Evolutionary conservation across 64 coral and sea anemone species (phyloP), one percentile per base, ranked within the genome.

Genomic region (Actinia tenebrosa): DNA sequence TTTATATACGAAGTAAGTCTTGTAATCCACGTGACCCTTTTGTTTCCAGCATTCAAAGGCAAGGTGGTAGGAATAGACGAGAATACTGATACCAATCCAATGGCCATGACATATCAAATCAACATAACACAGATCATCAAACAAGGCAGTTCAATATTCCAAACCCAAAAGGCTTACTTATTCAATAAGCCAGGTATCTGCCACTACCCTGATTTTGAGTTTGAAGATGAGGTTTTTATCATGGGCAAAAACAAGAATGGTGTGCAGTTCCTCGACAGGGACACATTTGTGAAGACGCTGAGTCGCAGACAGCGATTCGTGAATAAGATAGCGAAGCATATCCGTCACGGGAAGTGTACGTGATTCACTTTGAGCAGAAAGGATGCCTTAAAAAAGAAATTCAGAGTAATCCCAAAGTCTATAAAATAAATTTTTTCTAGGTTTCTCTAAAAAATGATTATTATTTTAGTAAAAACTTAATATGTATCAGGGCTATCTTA

Each of bases 41-140:
- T 68, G 5, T n/a, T 88, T 44, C 8, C 56, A 96, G 94, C 86
- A 30, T 89, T 96, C 46, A 89, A 82, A 90, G 94, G 84, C 26
- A 96, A 62, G 62, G 91, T 96, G 22, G 45, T 86, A 22, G 79
- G 83, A 25, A 86, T 93, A 66, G 94, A 90, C 18, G 94, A 96
- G 61, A 23, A 37, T 0, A 23, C 78, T 1, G 27, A 64, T 0
- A 58, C 10, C 10, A 13, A 16, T 14, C 13, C 56, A 58, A 58
- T 58, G 56, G 56, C 58, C 87, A 87, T 96, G 0, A 60, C 17
- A 4, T 96, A 96, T 20, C 18, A 56, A 3, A 80, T 96, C 11
- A 54, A 60, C 20, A 56, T 96, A 54, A 20, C 45, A 14, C 37
- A 90, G 27, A 82, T 96, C 27, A 52, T 92, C 20, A 83, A 96